A percentile compares a stretch with the other conserved stretches of the same genome.
These are phyloP conservation scores for Tetrax tetrax DNA, from an alignment of 2,113 vertebrate species.

Conservation along the genomic window DNA sequence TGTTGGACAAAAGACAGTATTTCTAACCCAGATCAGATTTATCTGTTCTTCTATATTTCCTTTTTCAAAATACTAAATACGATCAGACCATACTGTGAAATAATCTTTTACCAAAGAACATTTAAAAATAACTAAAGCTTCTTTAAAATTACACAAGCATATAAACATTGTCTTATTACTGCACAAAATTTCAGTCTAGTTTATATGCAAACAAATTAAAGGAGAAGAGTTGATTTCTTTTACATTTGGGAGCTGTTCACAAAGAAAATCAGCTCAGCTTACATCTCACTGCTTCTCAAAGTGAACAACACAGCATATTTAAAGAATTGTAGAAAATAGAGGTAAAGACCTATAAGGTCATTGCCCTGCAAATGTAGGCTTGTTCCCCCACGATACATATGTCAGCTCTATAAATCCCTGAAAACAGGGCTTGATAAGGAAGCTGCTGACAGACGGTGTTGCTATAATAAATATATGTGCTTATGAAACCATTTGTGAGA, in stretches of 20 bases:
- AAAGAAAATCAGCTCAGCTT: neutral
- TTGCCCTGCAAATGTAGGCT: neutral
- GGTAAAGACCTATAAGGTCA: slow-evolving; percentile 31
- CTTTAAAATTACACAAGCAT: neutral
- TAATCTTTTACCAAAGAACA: neutral
- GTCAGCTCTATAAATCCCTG: slow-evolving; percentile 29
- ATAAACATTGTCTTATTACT: neutral
- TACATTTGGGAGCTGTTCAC: neutral
- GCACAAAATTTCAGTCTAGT: neutral
- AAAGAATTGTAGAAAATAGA: neutral
- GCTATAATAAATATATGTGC: slow-evolving; percentile 27
- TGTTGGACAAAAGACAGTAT: neutral
- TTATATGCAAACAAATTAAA: neutral
- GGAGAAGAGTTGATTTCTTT: neutral
- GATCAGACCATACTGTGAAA: neutral
- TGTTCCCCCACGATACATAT: slow-evolving; percentile 38
- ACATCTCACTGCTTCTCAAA: neutral
- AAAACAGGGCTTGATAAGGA: slow-evolving; percentile 43
- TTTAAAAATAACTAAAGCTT: slow-evolving; percentile 7
- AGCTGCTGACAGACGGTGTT: slow-evolving; percentile 44
- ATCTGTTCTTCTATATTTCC: neutral
- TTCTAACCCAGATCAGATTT: neutral
- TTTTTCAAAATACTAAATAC: neutral
- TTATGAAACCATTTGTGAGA: slow-evolving; percentile 40
- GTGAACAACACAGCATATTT: slow-evolving; percentile 31